phyloP scores from a whole-genome alignment of 2,888 invertebrate species.

The Oxytorus armatus region DNA sequence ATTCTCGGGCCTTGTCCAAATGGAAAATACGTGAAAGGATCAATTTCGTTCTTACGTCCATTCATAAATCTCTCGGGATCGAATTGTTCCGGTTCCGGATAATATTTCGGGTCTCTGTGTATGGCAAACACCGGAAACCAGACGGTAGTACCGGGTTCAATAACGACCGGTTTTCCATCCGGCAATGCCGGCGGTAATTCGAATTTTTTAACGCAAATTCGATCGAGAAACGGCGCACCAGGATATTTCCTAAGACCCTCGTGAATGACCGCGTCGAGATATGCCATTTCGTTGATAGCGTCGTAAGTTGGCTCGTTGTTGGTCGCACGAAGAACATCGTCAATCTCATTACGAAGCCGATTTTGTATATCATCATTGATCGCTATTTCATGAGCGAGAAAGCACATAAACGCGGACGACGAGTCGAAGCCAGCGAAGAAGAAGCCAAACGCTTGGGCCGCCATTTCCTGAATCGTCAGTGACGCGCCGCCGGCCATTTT shows the following conservation, averaged over 20 bases:
- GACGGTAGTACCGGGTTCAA: constrained; percentile 77
- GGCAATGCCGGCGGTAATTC: constrained; percentile 76
- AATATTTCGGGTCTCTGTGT: constrained; percentile 80
- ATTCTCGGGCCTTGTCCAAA: constrained; percentile 77
- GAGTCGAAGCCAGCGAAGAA: constrained; percentile 79
- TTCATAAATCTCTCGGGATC: constrained; percentile 82
- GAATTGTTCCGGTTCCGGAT: constrained; percentile 80
- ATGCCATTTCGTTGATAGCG: constrained; percentile 84
- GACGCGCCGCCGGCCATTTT: neutral
- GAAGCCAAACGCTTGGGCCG: constrained; percentile 83
- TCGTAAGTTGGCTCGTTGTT: constrained; percentile 83
- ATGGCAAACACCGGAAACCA: constrained; percentile 77
- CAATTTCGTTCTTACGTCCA: neutral
- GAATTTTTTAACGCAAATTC: constrained; percentile 78
- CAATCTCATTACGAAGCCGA: constrained; percentile 81
- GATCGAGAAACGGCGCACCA: constrained; percentile 73
- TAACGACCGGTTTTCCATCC: constrained; percentile 71
- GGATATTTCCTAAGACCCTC: constrained; percentile 78
- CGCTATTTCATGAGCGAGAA: constrained; percentile 73
- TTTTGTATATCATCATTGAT: constrained; percentile 84
- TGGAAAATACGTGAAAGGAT: constrained; percentile 69
- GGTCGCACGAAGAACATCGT: constrained; percentile 65
- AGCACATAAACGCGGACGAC: constrained; percentile 72
- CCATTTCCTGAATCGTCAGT: constrained; percentile 77
- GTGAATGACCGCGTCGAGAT: constrained; percentile 86